These are phyloP conservation scores for Spatulosminthurus flaviceps DNA, from an alignment of 2,888 invertebrate genomes.

Conservation along the genomic window DNA sequence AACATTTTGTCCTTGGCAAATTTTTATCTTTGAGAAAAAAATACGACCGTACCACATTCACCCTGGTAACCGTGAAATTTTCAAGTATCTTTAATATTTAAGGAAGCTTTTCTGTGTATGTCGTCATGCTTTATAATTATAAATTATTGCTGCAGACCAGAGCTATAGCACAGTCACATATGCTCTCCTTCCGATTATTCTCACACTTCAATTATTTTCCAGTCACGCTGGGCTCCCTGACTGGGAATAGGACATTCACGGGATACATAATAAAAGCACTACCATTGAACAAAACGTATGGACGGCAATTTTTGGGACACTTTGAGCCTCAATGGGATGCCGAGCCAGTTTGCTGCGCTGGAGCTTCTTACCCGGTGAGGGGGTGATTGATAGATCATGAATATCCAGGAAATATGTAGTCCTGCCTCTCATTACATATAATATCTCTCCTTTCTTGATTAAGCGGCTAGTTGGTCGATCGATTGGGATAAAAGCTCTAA, in stretches of 20 bases:
- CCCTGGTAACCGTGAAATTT: background rate
- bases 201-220: background rate
- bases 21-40: constrained; percentile 26
- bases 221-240: constrained; percentile 62
- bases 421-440: background rate
- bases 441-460: background rate
- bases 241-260: constrained; percentile 42
- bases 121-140: background rate
- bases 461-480: background rate
- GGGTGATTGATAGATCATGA: too few species aligned
- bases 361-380: constrained; percentile 44
- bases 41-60: constrained; percentile 38
- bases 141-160: too few species aligned
- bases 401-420: too few species aligned
- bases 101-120: too few species aligned
- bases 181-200: too few species aligned
- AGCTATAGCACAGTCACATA: too few species aligned
- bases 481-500: background rate
- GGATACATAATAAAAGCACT: constrained; percentile 50
- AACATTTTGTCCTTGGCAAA: constrained; percentile 45
- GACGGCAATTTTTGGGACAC: constrained; percentile 49
- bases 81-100: background rate
- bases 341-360: constrained; percentile 51
- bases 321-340: constrained; percentile 57
- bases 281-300: constrained; percentile 10